A percentile compares a stretch with the other conserved stretches of the same genome.
These are phyloP conservation scores for Lucilia cuprina DNA, from an alignment of 1,140 invertebrate genomes.

Conservation along the genomic window DNA sequence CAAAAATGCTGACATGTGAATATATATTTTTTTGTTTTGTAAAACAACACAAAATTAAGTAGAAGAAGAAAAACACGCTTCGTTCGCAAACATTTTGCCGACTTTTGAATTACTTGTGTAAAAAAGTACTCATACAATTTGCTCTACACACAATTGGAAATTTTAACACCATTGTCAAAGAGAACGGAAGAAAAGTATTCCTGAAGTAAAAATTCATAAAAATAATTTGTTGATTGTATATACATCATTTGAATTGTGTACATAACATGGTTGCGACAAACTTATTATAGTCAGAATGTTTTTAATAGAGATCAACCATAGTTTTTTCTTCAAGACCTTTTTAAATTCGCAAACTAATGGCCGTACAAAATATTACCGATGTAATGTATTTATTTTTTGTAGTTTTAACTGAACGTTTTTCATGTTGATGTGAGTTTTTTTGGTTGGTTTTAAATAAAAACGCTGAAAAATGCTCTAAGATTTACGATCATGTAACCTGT, in stretches of 20 bases:
- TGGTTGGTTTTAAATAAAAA: neutral
- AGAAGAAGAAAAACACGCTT: conserved; percentile 34
- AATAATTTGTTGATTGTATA: no score
- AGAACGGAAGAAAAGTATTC: no score
- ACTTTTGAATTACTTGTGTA: neutral
- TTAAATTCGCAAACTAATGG: no score
- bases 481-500: conserved; percentile 62
- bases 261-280: no score
- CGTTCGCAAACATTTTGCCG: neutral
- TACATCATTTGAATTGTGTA: no score
- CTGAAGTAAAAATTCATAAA: no score
- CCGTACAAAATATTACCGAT: neutral
- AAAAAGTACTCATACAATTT: neutral
- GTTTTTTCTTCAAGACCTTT: no score
- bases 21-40: neutral
- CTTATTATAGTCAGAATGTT: no score
- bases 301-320: no score
- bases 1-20: conserved; percentile 59
- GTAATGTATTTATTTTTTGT: neutral
- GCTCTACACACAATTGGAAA: neutral
- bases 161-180: neutral
- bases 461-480: conserved; percentile 49
- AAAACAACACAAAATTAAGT: neutral
- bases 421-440: neutral
- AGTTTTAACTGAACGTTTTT: neutral